Evolutionary conservation across 2,888 invertebrate genomes (phyloP), one percentile per base, ranked within the genome.

Genomic region (Drosophila bunnanda): DNA sequence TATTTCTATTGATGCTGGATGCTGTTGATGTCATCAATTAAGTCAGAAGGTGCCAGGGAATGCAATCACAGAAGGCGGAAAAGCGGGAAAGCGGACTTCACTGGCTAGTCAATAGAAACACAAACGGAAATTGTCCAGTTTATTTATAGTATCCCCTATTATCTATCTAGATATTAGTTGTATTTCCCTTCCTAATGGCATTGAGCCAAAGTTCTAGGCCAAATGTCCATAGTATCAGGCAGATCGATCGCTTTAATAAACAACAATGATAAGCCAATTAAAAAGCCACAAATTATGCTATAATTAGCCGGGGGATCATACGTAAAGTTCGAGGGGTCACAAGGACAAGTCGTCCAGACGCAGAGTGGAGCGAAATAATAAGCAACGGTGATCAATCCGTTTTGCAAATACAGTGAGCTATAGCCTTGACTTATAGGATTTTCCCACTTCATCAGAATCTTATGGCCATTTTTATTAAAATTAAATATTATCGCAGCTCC

Each of bases 221-320:
- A 25, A 43, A 22, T 46, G 25, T n/a, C 46, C 6, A 3, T 22
- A 50, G 59, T 57, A 78, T 48, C 34, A 75, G 60, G 41, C 59
- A 48, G 44, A 79, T 80, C 62, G 77, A 85, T 85, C 85, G 57
- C 58, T 66, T 83, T 80, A 67, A 78, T 60, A 67, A 62, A 53
- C 56, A 48, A 39, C 54, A 38, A 22, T 52, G 57, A 69, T 72
- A 60, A 58, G 74, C 71, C 73, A 58, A 78, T 88, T 86, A 86
- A 83, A 76, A 68, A 54, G 30, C 56, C 61, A 78, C 78, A 68
- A 82, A 73, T 58, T 28, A 53, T 53, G 52, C 65, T 81, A 82
- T 59, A 52, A 68, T 59, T 80, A 72, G 70, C 52, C 12, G 43
- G 48, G 50, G 34, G 75, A 48, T 60, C 69, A 34, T 28, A 80